A percentile compares a stretch with the other conserved stretches of the same genome.
Conservation (phyloP, 1,140 invertebrate genomes). For the Micrasema minimum region DNA sequence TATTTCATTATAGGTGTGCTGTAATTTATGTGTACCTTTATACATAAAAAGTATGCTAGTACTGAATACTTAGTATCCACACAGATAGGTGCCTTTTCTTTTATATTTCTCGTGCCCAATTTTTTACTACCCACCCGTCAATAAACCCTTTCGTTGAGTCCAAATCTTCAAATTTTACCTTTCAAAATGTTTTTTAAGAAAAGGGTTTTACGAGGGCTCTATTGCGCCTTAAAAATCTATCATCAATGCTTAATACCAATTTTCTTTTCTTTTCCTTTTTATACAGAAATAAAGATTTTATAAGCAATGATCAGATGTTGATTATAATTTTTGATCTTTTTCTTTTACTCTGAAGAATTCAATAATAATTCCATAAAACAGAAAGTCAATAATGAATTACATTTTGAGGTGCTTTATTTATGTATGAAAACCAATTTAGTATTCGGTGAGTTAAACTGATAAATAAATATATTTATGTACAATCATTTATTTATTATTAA, state of each 20-base stretch:
- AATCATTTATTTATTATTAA: no score
- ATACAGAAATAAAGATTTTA: not conserved
- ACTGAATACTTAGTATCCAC: not conserved
- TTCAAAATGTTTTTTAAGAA: constrained; percentile 32
- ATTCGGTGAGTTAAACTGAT: no score
- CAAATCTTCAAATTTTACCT: constrained; percentile 39
- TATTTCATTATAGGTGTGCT: no score
- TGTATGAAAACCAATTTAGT: no score
- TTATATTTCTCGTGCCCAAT: constrained; percentile 15
- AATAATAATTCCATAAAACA: not conserved
- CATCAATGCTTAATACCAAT: constrained; percentile 31
- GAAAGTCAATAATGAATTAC: no score
- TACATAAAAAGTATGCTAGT: no score
- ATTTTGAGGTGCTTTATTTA: no score
- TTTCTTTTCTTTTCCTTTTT: constrained; percentile 11
- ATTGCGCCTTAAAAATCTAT: constrained; percentile 30
- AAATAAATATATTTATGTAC: no score
- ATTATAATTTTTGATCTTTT: not conserved
- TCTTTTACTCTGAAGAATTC: not conserved
- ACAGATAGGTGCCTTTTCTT: not conserved
- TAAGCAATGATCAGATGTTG: constrained; percentile 20
- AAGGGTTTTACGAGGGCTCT: constrained; percentile 36
- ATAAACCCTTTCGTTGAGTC: constrained; percentile 26
- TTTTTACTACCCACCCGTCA: constrained; percentile 18
- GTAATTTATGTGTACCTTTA: no score